Evolutionary conservation across 2,797 vertebrate species (phyloP).

Genomic region (Todus mexicanus): DNA sequence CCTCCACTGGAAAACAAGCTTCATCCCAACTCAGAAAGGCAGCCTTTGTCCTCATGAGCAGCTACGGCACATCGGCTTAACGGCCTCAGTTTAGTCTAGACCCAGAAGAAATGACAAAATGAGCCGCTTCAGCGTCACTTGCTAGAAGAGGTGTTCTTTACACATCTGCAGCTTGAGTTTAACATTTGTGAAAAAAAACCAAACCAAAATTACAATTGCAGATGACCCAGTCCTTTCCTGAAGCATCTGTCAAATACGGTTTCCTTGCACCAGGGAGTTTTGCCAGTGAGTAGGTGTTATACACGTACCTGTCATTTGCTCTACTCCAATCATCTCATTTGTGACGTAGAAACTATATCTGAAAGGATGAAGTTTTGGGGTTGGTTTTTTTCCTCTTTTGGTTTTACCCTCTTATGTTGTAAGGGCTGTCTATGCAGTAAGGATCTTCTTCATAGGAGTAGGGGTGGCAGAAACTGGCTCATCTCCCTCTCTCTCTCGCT

Average conservation of each 20-base stretch:
- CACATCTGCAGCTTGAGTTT: background rate
- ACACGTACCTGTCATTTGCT: background rate
- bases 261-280: background rate
- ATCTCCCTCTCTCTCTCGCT: background rate
- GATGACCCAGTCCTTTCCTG: background rate
- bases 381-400: background rate
- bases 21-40: slow-evolving; percentile 26
- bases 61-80: background rate
- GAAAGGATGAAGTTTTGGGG: background rate
- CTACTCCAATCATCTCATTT: background rate
- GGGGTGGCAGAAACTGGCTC: background rate
- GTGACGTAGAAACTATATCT: background rate
- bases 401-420: background rate
- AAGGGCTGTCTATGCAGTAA: background rate
- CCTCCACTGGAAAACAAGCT: slow-evolving; percentile 3
- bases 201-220: slow-evolving; percentile 22
- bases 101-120: slow-evolving; percentile 17
- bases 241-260: background rate
- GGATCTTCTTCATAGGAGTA: background rate
- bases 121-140: background rate
- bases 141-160: background rate
- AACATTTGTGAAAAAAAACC: background rate
- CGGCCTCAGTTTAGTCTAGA: background rate
- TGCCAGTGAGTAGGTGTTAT: background rate
- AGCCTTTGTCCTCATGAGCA: slow-evolving; percentile 29